Evolutionary conservation across 2,113 vertebrate genomes (phyloP).

Genomic region (Psettodes erumei): DNA sequence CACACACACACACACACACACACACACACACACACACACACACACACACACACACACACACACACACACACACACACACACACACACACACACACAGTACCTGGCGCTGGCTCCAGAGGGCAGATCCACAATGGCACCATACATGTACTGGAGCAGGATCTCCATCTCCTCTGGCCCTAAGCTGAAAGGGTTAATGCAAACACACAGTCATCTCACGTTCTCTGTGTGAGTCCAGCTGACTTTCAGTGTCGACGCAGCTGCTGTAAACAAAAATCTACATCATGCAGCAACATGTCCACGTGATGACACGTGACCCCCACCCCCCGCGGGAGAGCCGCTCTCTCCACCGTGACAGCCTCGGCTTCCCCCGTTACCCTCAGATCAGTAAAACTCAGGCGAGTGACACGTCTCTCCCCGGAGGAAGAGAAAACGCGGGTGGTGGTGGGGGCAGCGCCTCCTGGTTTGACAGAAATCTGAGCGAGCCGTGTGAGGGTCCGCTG

Average conservation of each 20-base stretch:
- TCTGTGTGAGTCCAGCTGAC: neutral
- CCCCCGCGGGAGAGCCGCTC: neutral
- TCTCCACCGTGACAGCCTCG: constrained; percentile 53
- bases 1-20: neutral
- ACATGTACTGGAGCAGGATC: constrained; percentile 92
- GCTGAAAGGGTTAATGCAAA: constrained; percentile 77
- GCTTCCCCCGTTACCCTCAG: constrained; percentile 59
- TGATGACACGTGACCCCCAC: constrained; percentile 22
- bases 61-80: too few species aligned
- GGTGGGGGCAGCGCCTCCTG: neutral
- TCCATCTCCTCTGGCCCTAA: constrained; percentile 90
- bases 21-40: neutral
- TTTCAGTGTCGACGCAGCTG: neutral
- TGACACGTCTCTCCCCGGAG: constrained; percentile 42
- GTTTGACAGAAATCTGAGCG: constrained; percentile 31
- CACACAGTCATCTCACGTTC: neutral
- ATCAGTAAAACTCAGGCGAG: constrained; percentile 40
- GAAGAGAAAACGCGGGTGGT: constrained; percentile 15
- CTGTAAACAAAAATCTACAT: constrained; percentile 23
- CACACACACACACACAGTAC: constrained; percentile 72
- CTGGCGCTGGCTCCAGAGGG: constrained; percentile 88
- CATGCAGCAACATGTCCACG: constrained; percentile 4
- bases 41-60: neutral
- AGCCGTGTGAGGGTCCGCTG: constrained; percentile 18
- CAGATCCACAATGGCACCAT: constrained; percentile 91